phyloP scores from a whole-genome alignment of 2,797 vertebrate genomes.

The Tamandua tetradactyla region DNA sequence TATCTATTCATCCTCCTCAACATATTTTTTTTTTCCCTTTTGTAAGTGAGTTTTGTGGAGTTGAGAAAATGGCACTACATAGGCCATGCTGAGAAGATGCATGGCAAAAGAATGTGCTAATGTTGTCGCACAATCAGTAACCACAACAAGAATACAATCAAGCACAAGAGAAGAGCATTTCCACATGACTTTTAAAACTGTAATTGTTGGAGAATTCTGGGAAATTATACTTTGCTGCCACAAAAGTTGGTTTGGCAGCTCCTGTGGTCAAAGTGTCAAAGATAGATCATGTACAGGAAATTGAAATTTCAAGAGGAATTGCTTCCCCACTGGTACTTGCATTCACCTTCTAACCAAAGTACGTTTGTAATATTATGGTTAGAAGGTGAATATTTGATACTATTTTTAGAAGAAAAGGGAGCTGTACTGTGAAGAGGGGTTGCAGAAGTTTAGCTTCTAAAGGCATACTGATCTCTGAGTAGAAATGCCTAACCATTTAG shows the following conservation, averaged over 20 bases:
- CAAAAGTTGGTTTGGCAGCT: background rate
- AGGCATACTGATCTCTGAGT: background rate
- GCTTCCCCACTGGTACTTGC: background rate
- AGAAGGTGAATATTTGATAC: background rate
- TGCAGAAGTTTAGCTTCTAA: background rate
- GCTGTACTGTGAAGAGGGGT: background rate
- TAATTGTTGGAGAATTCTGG: conserved; percentile 31
- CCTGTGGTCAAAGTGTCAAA: conserved; percentile 16
- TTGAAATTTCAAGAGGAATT: background rate
- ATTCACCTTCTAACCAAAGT: too few species aligned
- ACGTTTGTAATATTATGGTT: background rate
- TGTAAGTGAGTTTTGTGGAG: background rate
- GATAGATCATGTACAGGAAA: background rate
- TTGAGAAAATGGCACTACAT: background rate
- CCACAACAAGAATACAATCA: conserved; percentile 42
- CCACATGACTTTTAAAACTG: conserved; percentile 34
- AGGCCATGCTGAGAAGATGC: background rate
- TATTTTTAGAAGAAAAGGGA: background rate
- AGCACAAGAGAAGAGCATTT: background rate
- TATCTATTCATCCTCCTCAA: background rate
- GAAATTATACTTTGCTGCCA: conserved; percentile 37
- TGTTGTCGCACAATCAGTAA: conserved; percentile 41
- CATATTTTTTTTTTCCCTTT: background rate
- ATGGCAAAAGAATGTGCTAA: background rate
- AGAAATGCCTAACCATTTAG: background rate